A percentile compares a stretch with the other conserved stretches of the same genome.
These are phyloP conservation scores for Balaeniceps rex DNA, from an alignment of 2,113 vertebrate species.

Conservation along the genomic window DNA sequence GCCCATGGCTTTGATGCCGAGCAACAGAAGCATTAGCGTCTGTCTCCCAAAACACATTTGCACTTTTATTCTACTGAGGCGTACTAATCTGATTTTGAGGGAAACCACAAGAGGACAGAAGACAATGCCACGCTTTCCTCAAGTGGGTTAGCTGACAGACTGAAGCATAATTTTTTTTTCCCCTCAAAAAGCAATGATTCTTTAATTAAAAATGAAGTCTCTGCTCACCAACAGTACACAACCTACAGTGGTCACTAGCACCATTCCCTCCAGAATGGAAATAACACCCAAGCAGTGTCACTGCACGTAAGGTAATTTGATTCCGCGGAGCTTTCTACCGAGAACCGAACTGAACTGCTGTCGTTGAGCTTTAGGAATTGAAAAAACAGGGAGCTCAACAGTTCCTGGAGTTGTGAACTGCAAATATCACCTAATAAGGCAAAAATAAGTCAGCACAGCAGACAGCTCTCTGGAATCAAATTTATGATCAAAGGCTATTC, in stretches of 20 bases:
- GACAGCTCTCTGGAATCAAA: constrained; percentile 56
- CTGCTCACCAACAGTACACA: not conserved
- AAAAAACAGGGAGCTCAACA: constrained; percentile 37
- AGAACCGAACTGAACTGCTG: not conserved
- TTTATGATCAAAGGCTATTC: constrained; percentile 63
- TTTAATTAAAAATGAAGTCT: not conserved
- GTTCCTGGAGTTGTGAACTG: constrained; percentile 39
- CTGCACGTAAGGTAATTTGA: not conserved
- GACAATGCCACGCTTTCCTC: not conserved
- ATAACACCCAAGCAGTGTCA: not conserved
- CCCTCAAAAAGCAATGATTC: not conserved
- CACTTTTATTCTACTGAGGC: not conserved
- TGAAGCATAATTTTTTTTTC: not conserved
- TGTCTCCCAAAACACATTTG: not conserved
- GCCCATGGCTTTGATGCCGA: not conserved
- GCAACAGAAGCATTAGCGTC: not conserved
- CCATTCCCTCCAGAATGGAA: not conserved
- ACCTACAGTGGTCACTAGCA: not conserved
- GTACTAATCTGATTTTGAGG: not conserved
- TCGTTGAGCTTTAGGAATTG: not conserved
- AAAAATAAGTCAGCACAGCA: constrained; percentile 63
- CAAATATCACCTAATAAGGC: constrained; percentile 65
- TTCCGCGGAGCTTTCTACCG: not conserved
- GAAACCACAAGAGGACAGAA: not conserved
- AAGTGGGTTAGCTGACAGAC: not conserved